Base-by-base conservation (phyloP, 2,888 invertebrate genomes). In the Artemia sinica region DNA sequence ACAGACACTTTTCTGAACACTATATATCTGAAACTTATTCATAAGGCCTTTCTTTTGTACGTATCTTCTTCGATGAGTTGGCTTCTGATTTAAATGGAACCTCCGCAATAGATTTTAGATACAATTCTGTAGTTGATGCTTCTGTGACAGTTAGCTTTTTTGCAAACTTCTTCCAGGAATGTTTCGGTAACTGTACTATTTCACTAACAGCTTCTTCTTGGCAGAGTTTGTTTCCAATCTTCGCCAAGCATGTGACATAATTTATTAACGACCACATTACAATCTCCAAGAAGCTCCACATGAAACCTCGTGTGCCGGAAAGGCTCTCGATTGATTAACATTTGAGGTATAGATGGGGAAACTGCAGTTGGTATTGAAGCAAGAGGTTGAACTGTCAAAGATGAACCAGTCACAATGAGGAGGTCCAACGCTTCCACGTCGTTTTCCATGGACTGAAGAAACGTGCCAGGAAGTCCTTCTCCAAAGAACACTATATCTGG, bases 401-500 rank as follows among this genome's bases (percentile, higher is more conserved):
- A 91, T 8, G 91, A 91, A 10, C 92, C 93, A 75, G 93, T 91
- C 2, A 93, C 91, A 74, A 93, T 86, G 58, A 93, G 79, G 70
- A 93, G 81, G 79, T 93, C 93, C 77, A 89, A 89, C 70, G 85
- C 81, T 71, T 86, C 85, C 76, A 89, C 89, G 76, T 93, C 92
- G 69, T 82, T 81, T 48, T 85, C 84, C 84, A 92, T 88, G n/a
- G 87, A 85, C 67, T 85, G 83, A 77, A 93, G 91, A 77, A 92
- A 93, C 72, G 85, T 85, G 72, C 88, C 87, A 0, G 90, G 88
- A 68, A 93, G 80, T 74, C 88, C 89, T 80, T 93, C 92, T n/a
- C 92, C 92, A 78, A 93, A 93, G 79, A 93, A 93, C 14, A 92
- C 91, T 75, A 93, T 93, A 76, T 93, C 91, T 48, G 92, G 92